Evolutionary conservation across 2,888 invertebrate species (phyloP).

Genomic region (Lochmaea crataegi): DNA sequence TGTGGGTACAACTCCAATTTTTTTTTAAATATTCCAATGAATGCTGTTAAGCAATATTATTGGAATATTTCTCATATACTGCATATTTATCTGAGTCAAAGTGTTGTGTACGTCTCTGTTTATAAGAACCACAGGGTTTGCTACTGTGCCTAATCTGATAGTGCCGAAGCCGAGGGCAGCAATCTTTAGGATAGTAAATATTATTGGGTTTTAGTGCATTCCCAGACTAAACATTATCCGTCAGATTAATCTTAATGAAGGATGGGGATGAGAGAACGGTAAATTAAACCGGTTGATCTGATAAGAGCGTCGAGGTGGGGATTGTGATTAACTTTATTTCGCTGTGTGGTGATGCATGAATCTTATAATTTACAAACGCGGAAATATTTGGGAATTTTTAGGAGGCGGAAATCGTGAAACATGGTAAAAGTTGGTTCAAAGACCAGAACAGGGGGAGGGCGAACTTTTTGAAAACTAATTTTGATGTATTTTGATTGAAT

Average conservation of each 20-base stretch:
- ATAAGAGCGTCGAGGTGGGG: slow-evolving; percentile 10
- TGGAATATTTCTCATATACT: not conserved
- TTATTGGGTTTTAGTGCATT: slow-evolving; percentile 51
- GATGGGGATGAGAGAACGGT: slow-evolving; percentile 32
- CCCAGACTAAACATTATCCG: slow-evolving; percentile 47
- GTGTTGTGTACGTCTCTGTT: not conserved
- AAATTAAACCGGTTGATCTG: slow-evolving; percentile 36
- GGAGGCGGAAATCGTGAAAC: no score
- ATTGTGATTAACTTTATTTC: slow-evolving; percentile 32
- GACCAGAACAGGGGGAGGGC: no score
- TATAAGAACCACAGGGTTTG: slow-evolving; percentile 36
- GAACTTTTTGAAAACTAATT: no score
- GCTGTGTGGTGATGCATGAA: not conserved
- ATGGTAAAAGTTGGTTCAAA: no score
- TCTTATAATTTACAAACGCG: not conserved
- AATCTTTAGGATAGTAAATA: slow-evolving; percentile 49
- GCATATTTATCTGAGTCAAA: not conserved
- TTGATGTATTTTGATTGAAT: no score
- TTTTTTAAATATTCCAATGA: no score
- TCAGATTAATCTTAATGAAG: slow-evolving; percentile 45
- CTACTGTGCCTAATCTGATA: slow-evolving; percentile 44
- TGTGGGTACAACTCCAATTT: no score
- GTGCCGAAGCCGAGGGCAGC: slow-evolving; percentile 39
- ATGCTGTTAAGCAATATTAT: no score
- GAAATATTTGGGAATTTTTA: not conserved